Conservation (phyloP, 2,888 invertebrate genomes). For the Pammene fasciana region DNA sequence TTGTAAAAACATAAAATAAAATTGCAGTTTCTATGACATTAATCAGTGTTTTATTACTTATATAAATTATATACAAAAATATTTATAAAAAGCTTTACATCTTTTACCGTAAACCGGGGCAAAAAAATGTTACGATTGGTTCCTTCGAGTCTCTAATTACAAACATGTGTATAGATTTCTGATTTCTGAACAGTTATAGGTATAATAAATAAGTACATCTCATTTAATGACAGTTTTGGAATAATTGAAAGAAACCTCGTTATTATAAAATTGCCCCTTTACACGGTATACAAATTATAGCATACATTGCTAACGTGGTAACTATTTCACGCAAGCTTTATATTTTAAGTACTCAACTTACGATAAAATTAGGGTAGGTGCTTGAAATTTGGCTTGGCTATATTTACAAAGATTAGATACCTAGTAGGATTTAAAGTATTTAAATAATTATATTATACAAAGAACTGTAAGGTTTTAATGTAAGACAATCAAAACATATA, state of each 20-base stretch:
- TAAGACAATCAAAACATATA: not conserved
- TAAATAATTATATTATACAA: not conserved
- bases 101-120: not conserved
- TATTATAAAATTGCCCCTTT: not conserved
- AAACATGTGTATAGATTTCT: no score
- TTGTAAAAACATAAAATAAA: not conserved
- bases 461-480: not conserved
- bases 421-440: not conserved
- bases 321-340: slow-evolving; percentile 12
- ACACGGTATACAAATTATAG: not conserved
- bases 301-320: slow-evolving; percentile 18
- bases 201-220: no score
- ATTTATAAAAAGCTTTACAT: slow-evolving; percentile 14
- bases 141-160: no score
- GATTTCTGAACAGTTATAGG: no score
- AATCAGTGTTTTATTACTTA: slow-evolving; percentile 21
- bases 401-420: slow-evolving; percentile 10
- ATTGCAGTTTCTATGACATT: not conserved
- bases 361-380: slow-evolving; percentile 1
- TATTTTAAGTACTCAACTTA: no score
- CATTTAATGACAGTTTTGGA: no score
- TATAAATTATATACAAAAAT: slow-evolving; percentile 31
- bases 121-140: no score
- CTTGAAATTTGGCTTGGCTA: not conserved
- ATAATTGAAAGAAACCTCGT: not conserved